phyloP scores from a whole-genome alignment of 2,888 invertebrate species.

The Mimachlamys varia region DNA sequence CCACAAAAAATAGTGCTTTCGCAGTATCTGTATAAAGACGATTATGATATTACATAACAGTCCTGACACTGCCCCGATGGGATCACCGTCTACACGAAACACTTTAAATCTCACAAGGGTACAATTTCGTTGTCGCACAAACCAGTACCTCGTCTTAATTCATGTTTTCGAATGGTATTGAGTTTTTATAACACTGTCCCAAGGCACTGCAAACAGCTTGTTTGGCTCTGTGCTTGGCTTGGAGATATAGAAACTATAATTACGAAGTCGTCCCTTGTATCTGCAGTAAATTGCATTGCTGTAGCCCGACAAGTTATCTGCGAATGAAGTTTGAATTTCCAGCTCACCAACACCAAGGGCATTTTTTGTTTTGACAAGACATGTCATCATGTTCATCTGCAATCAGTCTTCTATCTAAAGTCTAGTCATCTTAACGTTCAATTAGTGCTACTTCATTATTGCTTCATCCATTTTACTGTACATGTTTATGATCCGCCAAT shows the following conservation, averaged over 20 bases:
- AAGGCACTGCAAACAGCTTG: neutral
- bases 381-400: too few relatives aligned
- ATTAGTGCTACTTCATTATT: too few relatives aligned
- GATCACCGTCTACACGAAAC: too few relatives aligned
- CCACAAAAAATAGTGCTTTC: too few relatives aligned
- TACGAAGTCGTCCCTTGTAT: neutral
- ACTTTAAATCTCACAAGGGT: too few relatives aligned
- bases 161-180: neutral
- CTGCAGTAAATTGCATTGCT: neutral
- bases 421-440: too few relatives aligned
- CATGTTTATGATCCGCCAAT: too few relatives aligned
- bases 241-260: neutral
- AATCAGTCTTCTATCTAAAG: too few relatives aligned
- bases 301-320: neutral
- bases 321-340: neutral
- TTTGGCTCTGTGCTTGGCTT: neutral
- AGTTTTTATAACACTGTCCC: neutral
- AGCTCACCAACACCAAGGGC: neutral
- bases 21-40: too few relatives aligned
- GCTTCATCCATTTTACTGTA: too few relatives aligned
- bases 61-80: too few relatives aligned
- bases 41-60: too few relatives aligned
- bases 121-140: neutral
- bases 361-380: neutral
- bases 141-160: neutral